These are phyloP conservation scores for Lasiurus cinereus DNA, from an alignment of 2,113 vertebrate genomes.

Conservation along the genomic window DNA sequence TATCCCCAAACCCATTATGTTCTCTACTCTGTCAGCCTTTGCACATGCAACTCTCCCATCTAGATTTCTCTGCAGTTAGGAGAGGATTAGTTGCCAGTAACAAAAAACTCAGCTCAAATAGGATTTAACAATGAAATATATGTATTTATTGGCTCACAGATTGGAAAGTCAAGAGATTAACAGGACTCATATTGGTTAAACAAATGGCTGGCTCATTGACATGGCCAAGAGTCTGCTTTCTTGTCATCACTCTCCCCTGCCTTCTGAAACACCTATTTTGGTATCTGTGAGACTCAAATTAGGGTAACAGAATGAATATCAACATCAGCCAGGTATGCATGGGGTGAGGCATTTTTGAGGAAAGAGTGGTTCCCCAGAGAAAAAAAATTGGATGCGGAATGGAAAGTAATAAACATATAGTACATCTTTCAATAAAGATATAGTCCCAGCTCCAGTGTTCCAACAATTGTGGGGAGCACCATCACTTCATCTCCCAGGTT, in stretches of 20 bases:
- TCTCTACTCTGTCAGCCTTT: conserved; percentile 1
- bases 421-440: background rate
- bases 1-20: conserved; percentile 61
- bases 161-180: conserved; percentile 29
- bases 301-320: background rate
- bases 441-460: background rate
- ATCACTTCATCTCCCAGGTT: background rate
- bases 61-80: conserved; percentile 42
- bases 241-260: background rate
- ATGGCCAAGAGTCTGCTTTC: background rate
- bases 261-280: background rate
- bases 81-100: background rate
- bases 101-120: conserved; percentile 34
- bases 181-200: conserved; percentile 30
- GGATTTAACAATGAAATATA: background rate
- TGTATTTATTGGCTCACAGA: background rate
- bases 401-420: background rate
- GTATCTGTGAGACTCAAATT: background rate
- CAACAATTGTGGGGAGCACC: background rate
- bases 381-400: background rate
- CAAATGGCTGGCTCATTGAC: background rate
- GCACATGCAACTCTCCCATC: conserved; percentile 22
- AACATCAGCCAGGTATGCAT: too few species aligned
- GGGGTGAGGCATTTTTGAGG: background rate
- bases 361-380: background rate